Evolutionary conservation across 1,140 invertebrate species (phyloP).

Genomic region (Drosophila persimilis): DNA sequence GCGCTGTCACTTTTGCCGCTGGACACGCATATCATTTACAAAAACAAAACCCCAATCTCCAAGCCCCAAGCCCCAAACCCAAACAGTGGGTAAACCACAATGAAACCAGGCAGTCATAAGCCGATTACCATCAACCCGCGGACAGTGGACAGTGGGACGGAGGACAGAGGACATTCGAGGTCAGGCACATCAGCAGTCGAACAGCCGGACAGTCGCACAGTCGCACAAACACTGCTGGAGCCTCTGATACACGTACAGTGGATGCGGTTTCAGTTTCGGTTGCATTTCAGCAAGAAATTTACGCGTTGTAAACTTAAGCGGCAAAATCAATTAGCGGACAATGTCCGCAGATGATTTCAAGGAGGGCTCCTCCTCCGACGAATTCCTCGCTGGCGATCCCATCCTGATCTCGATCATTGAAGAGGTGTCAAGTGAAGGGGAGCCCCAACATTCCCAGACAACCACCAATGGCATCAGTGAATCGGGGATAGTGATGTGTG

Average conservation of each 20-base stretch:
- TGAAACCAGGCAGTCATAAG: slow-evolving; percentile 39
- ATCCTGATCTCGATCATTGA: slow-evolving; percentile 5
- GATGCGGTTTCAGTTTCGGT: slow-evolving; percentile 15
- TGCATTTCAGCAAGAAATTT: slow-evolving; percentile 57
- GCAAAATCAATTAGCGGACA: slow-evolving; percentile 68
- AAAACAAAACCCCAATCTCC: slow-evolving; percentile 25
- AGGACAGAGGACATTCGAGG: slow-evolving; percentile 31
- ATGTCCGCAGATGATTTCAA: slow-evolving; percentile 1
- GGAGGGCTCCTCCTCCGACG: not conserved
- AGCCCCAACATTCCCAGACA: no score
- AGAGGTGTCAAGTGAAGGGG: slow-evolving; percentile 8
- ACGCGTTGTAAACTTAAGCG: slow-evolving; percentile 65
- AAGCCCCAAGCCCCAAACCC: not conserved
- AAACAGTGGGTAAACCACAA: slow-evolving; percentile 14
- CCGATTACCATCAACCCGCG: slow-evolving; percentile 39
- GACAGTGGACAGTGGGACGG: not conserved
- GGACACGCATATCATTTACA: slow-evolving; percentile 59
- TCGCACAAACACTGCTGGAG: not conserved
- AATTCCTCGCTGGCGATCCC: slow-evolving; percentile 1
- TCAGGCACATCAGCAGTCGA: slow-evolving; percentile 19
- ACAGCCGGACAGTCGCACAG: not conserved
- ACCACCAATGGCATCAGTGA: no score
- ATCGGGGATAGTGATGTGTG: no score
- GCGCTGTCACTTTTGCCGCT: slow-evolving; percentile 48
- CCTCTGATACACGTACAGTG: not conserved